Conservation (phyloP, 37 sponge, comb jelly and placozoan species). For the Beroe forskalii region DNA sequence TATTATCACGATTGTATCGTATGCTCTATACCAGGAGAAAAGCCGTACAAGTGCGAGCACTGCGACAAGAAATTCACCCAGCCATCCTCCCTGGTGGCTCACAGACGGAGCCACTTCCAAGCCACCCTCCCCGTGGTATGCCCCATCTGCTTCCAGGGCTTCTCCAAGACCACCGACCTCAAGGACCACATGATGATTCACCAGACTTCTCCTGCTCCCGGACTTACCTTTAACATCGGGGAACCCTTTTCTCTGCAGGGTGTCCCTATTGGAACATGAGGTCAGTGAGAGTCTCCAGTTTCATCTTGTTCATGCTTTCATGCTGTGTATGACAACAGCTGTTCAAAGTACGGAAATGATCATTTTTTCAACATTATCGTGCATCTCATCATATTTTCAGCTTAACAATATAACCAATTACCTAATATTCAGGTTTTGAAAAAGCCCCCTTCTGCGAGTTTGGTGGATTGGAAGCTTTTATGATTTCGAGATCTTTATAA, state of each 20-base stretch:
- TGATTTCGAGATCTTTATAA: no score
- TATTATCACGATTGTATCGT: no score
- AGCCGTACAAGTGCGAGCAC: slow-evolving; percentile 60
- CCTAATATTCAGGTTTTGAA: no score
- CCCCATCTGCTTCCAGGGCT: slow-evolving; percentile 1
- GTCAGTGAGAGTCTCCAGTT: no score
- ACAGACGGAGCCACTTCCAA: slow-evolving; percentile 13
- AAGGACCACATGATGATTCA: slow-evolving; percentile 55
- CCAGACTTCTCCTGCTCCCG: not conserved
- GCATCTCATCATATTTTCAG: no score
- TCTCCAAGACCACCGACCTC: not conserved
- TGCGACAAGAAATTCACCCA: slow-evolving; percentile 53
- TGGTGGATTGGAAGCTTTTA: no score
- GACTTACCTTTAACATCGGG: slow-evolving; percentile 55
- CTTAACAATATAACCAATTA: no score
- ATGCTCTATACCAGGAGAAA: slow-evolving; percentile 61
- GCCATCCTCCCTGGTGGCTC: slow-evolving; percentile 55
- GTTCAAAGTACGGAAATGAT: no score
- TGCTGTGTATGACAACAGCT: no score
- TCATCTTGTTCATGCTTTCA: no score
- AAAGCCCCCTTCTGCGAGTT: no score
- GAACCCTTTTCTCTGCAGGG: slow-evolving; percentile 24
- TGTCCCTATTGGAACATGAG: not conserved
- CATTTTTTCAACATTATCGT: no score
- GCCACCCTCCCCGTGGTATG: not conserved